A percentile compares a stretch with the other conserved stretches of the same genome.
Conservation (phyloP, 2,113 vertebrate species). For the Apteryx mantelli region DNA sequence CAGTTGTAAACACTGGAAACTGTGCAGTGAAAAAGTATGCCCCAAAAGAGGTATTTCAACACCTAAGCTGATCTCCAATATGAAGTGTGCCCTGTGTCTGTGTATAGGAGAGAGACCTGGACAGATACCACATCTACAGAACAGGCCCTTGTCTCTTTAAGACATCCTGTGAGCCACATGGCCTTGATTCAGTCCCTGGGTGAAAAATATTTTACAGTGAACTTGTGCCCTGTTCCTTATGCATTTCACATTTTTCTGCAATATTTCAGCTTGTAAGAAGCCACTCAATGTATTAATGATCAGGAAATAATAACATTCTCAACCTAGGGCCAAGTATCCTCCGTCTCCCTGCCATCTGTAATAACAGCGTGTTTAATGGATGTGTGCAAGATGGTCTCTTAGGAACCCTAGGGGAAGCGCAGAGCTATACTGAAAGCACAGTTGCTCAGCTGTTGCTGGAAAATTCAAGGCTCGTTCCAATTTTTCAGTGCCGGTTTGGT, state of each 20-base stretch:
- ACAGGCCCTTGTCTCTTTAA: not conserved
- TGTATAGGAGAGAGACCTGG: not conserved
- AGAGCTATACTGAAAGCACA: not conserved
- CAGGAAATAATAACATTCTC: constrained; percentile 24
- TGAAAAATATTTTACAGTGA: not conserved
- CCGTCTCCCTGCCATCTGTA: not conserved
- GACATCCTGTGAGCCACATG: not conserved
- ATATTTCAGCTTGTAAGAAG: constrained; percentile 2
- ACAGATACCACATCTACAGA: rapidly evolving
- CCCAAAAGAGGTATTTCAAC: not conserved
- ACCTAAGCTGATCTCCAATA: not conserved
- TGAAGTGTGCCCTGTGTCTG: not conserved
- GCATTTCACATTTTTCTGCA: not conserved
- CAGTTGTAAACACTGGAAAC: not conserved
- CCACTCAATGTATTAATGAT: not conserved
- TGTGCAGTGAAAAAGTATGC: not conserved
- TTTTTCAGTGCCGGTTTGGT: not conserved
- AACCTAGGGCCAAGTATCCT: constrained; percentile 12
- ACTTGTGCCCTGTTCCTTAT: not conserved
- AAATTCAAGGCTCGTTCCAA: not conserved
- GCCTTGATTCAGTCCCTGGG: not conserved
- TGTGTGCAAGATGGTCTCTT: not conserved
- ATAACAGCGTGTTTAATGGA: not conserved
- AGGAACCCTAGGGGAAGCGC: not conserved
- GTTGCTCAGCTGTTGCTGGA: not conserved